A percentile compares a stretch with the other conserved stretches of the same genome.
phyloP scores from a whole-genome alignment of 2,113 vertebrate species.

The Alexandromys fortis region DNA sequence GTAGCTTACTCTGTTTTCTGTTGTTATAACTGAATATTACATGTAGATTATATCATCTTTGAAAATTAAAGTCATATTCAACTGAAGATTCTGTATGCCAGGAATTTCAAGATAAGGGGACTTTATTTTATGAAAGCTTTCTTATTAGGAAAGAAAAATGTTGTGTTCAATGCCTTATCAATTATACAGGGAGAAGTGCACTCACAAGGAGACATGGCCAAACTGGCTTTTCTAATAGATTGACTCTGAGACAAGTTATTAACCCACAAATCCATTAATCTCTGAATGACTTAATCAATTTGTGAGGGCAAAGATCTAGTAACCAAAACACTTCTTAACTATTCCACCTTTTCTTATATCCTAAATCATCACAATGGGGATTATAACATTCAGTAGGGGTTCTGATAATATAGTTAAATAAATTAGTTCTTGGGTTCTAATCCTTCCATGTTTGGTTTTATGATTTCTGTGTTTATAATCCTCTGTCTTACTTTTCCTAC shows the following conservation, averaged over 20 bases:
- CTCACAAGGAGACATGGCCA: neutral
- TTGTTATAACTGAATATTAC: neutral
- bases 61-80: neutral
- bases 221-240: neutral
- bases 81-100: neutral
- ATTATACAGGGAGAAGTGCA: neutral
- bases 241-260: neutral
- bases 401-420: neutral
- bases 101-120: neutral
- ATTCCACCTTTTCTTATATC: too few species aligned
- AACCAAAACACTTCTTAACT: neutral
- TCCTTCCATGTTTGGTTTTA: accelerated
- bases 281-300: neutral
- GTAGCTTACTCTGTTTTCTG: neutral
- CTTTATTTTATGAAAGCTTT: neutral
- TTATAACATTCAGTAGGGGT: neutral
- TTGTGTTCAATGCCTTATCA: neutral
- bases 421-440: neutral
- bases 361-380: neutral
- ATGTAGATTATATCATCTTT: neutral
- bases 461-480: neutral
- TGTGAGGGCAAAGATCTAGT: neutral
- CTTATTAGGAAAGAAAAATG: neutral
- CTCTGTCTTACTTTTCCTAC: neutral
- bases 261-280: neutral